phyloP scores from a whole-genome alignment of 2,888 invertebrate species.

The Cosmia pyralina region DNA sequence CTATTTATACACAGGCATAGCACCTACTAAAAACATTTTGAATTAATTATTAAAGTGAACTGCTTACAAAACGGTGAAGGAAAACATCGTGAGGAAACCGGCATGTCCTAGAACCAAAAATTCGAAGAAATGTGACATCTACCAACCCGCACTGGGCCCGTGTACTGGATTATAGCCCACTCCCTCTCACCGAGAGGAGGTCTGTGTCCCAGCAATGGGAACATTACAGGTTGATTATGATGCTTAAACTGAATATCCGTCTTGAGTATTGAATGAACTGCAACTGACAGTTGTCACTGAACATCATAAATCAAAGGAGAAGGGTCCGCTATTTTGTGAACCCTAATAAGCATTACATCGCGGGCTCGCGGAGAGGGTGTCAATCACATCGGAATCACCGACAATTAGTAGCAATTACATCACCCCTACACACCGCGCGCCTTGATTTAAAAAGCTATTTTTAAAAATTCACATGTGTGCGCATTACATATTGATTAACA shows the following conservation, averaged over 20 bases:
- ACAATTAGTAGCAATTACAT: slow-evolving; percentile 64
- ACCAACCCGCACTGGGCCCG: no score
- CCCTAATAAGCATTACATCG: slow-evolving; percentile 44
- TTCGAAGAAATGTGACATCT: no score
- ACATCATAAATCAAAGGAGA: slow-evolving; percentile 9
- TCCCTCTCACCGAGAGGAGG: no score
- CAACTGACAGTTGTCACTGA: not conserved
- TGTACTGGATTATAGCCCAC: no score
- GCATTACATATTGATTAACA: slow-evolving; percentile 35
- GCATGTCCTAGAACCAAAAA: no score
- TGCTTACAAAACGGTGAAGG: no score
- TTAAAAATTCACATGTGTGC: slow-evolving; percentile 34
- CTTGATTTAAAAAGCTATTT: slow-evolving; percentile 54
- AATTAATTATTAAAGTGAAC: no score
- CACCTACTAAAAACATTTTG: not conserved
- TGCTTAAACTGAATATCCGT: not conserved
- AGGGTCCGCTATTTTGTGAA: slow-evolving; percentile 11
- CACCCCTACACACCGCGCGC: slow-evolving; percentile 49
- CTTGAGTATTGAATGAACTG: not conserved
- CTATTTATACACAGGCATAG: not conserved
- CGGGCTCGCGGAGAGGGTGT: slow-evolving; percentile 43
- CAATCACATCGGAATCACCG: slow-evolving; percentile 58
- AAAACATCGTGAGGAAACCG: no score
- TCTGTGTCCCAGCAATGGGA: no score
- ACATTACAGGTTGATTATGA: no score